These are phyloP conservation scores for Caligus rogercresseyi DNA, from an alignment of 1,140 invertebrate genomes.

Conservation along the genomic window DNA sequence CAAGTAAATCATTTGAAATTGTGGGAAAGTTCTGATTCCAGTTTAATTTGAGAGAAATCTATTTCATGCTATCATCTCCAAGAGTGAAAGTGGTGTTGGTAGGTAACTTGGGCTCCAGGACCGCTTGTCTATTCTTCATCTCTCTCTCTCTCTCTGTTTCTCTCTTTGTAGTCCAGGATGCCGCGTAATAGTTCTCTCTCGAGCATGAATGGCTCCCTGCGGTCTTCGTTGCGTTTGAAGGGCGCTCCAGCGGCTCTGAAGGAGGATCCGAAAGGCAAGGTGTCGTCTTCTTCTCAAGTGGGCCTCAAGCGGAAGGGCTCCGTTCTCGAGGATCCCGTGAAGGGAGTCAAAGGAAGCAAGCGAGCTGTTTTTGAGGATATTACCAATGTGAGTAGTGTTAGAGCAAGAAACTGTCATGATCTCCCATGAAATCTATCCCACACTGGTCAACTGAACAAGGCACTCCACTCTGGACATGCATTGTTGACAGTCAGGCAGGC, in stretches of 20 bases:
- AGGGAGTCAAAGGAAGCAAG: constrained; percentile 33
- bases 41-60: no score
- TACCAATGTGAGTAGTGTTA: constrained; percentile 40
- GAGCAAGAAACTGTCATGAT: constrained; percentile 20
- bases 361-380: constrained; percentile 54
- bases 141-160: no score
- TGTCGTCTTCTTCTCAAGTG: no score
- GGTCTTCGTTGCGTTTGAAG: neutral
- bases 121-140: no score
- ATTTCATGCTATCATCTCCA: no score
- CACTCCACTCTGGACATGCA: constrained; percentile 16
- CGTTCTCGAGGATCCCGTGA: neutral
- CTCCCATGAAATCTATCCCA: neutral
- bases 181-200: neutral
- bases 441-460: constrained; percentile 15
- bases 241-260: neutral
- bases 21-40: no score
- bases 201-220: neutral
- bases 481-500: no score
- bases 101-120: no score
- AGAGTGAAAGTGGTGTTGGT: no score
- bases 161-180: no score
- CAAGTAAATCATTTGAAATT: no score
- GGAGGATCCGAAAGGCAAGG: neutral
- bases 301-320: neutral